These are phyloP conservation scores for Sterrhoptilus dennistouni DNA, from an alignment of 2,113 vertebrate genomes.

Conservation along the genomic window DNA sequence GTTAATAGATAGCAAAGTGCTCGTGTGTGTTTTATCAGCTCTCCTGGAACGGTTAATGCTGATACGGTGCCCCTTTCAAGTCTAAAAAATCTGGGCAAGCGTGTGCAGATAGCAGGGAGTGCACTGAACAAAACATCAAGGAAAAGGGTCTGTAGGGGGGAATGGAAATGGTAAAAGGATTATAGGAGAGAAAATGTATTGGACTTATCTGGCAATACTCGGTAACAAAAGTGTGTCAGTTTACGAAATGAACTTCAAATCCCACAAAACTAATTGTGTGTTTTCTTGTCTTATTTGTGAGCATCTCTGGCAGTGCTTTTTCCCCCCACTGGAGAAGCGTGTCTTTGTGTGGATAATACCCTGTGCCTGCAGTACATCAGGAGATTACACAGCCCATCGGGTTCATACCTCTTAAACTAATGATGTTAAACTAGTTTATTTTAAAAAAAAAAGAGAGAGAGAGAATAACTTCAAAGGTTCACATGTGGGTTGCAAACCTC, in stretches of 20 bases:
- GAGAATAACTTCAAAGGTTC: slow-evolving; percentile 65
- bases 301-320: neutral
- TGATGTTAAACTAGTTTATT: slow-evolving; percentile 43
- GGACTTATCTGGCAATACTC: slow-evolving; percentile 20
- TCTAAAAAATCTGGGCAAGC: slow-evolving; percentile 45
- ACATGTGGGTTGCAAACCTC: slow-evolving; percentile 65
- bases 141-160: neutral
- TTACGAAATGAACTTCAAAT: slow-evolving; percentile 57
- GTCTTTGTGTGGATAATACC: neutral
- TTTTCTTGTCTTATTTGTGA: slow-evolving; percentile 40
- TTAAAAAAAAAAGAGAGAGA: neutral
- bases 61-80: slow-evolving; percentile 44
- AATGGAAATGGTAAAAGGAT: slow-evolving; percentile 37
- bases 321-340: neutral
- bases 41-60: slow-evolving; percentile 1
- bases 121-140: slow-evolving; percentile 49
- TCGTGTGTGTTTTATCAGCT: neutral
- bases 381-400: neutral
- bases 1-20: slow-evolving; percentile 16
- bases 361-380: neutral
- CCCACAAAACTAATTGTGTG: slow-evolving; percentile 3
- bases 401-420: slow-evolving; percentile 53
- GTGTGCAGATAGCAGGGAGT: slow-evolving; percentile 50
- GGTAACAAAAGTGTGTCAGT: slow-evolving; percentile 18
- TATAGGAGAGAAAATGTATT: slow-evolving; percentile 30